Evolutionary conservation across 2,113 vertebrate species (phyloP), one percentile per base, ranked within the genome.

Genomic region (Ibidorhyncha struthersii): DNA sequence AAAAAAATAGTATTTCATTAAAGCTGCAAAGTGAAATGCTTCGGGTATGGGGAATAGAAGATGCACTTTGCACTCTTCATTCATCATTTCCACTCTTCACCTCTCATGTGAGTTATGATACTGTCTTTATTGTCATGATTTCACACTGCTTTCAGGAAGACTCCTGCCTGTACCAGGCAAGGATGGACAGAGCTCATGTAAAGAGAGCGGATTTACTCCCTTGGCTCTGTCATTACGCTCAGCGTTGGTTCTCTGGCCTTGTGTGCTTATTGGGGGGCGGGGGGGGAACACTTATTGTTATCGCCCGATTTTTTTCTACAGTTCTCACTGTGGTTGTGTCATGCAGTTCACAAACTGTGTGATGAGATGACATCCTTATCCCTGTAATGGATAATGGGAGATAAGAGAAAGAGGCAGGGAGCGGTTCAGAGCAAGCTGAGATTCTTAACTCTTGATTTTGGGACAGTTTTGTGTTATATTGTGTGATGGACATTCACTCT

Each of bases 11-110:
- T 14, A 41, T 14, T 30, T 25, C 15, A 13, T 67, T 76, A 23
- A 14, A 79, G 78, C 61, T 66, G n/a, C 61, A 20, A 34, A 5
- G 1, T 22, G 66, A 66, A 69, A 53, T 10, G 41, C 38, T 63
- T 55, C 2, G 2, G 34, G 2, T 15, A 1, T 3, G 27, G 19
- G 73, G 47, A 83, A 3, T 0, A 23, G 49, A 20, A 69, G 63
- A 15, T 1, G 9, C 0, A n/a, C 34, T 73, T 32, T 34, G 50
- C 15, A 2, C 50, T 52, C 58, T 62, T 41, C 63, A 14, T 38
- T 71, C 89, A 14, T 61, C 65, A 12, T 61, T 53, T 26, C 21
- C 29, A 10, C 21, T 29, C 45, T 47, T 66, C 59, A 12, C 6
- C 13, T 27, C 45, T 20, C 2, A 1, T 27, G 2, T 32, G 20